Conservation (phyloP, 2,113 vertebrate genomes). For the Menura novaehollandiae region DNA sequence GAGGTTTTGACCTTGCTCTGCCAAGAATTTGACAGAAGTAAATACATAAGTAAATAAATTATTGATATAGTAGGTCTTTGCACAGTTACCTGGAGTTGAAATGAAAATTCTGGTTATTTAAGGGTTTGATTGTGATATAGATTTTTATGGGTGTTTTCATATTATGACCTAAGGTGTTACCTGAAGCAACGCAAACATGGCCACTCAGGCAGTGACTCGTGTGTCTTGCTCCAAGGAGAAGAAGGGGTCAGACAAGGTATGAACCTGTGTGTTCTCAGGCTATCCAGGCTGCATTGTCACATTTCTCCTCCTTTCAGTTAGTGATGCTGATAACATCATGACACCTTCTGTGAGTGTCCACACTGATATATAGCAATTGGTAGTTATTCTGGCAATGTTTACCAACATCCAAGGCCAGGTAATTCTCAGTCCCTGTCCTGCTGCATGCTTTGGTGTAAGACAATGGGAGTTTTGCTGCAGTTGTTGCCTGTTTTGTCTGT, state of each 20-base stretch:
- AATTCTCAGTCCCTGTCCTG: neutral
- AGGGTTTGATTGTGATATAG: neutral
- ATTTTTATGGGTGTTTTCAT: neutral
- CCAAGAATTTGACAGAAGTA: neutral
- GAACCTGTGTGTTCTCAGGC: neutral
- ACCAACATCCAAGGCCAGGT: neutral
- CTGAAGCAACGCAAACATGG: neutral
- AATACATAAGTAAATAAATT: neutral
- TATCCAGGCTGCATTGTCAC: fast-evolving
- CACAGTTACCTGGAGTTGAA: neutral
- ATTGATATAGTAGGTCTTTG: neutral
- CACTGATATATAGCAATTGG: neutral
- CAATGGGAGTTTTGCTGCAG: neutral
- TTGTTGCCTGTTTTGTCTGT: neutral
- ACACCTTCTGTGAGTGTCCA: neutral
- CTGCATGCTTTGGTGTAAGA: neutral
- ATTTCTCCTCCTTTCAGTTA: neutral
- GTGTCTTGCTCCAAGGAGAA: neutral
- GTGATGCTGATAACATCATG: neutral
- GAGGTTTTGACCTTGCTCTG: neutral
- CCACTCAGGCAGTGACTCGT: fast-evolving
- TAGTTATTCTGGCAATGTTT: neutral
- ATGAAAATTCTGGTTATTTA: neutral
- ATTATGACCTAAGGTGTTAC: neutral
- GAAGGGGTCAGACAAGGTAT: neutral